Evolutionary conservation across 2,113 vertebrate species (phyloP), one percentile per base, ranked within the genome.

Genomic region (Marmota flaviventris): DNA sequence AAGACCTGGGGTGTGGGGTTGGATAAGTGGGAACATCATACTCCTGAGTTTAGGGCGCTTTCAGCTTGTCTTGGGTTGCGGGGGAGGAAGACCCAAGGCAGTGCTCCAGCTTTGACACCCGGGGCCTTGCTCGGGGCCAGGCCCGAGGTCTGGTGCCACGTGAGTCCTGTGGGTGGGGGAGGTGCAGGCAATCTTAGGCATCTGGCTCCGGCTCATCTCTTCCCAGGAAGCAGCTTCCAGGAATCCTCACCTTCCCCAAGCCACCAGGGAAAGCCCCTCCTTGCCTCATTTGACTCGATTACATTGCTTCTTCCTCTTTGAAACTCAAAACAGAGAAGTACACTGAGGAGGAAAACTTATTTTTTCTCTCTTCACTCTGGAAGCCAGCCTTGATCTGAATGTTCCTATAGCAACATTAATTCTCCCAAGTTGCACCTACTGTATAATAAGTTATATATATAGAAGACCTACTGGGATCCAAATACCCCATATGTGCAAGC

Each of bases 331-430:
- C 95, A 95, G 96, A 92, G 95, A 96, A 97, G 97, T 82, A 88
- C 77, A 81, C 96, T 67, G 84, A 95, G 93, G 95, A 98, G 95
- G 98, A 97, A 95, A 94, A 98, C 95, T 98, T 97, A 96, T 88
- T 97, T 97, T 95, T 96, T 94, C 98, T 89, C 95, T 98, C 95
- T 95, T 94, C 89, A 16, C 93, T 95, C 95, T 92, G 96, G 95
- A 97, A 97, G 97, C 76, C 92, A 95, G 97, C 96, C 98, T 97
- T 93, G 98, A 94, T 97, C 96, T 17, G 87, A 93, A 96, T 96
- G 98, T 98, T 98, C 97, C 98, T 93, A 98, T 98, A 95, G 98
- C 97, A 98, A 98, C 98, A 93, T 93, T 91, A 96, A 95, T 96
- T 98, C 96, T 91, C 97, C 97, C 94, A 94, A 98, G 97, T 98